Conservation (phyloP, 2,797 vertebrate genomes). For the Fratercula arctica region DNA sequence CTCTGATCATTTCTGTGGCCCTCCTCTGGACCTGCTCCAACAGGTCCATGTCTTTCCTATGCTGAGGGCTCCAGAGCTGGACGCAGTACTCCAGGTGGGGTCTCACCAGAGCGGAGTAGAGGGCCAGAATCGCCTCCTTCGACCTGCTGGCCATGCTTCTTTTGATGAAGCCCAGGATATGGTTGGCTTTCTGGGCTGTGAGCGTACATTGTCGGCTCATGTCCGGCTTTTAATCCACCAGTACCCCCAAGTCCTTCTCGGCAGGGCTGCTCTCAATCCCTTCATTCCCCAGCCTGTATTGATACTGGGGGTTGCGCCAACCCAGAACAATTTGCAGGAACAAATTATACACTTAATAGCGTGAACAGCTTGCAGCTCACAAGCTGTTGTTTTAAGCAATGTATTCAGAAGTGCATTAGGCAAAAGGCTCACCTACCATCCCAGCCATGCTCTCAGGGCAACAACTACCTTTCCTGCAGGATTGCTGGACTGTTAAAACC, state of each 20-base stretch:
- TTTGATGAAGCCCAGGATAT: background rate
- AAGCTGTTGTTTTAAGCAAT: background rate
- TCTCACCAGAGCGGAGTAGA: background rate
- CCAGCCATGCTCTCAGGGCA: background rate
- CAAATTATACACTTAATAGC: background rate
- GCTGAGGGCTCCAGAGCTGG: background rate
- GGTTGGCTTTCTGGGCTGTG: background rate
- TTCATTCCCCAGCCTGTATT: background rate
- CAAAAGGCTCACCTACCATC: background rate
- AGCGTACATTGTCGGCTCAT: background rate
- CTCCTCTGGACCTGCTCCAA: background rate
- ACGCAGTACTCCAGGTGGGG: background rate
- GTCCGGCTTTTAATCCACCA: background rate
- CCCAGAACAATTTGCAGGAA: background rate
- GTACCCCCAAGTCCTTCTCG: background rate
- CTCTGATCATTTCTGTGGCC: background rate
- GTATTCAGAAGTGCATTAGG: background rate
- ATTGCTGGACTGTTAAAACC: background rate
- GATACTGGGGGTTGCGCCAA: background rate
- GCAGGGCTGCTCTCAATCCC: background rate
- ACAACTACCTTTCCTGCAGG: background rate
- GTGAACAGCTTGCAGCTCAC: background rate
- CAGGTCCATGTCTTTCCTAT: background rate
- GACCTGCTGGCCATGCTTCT: background rate
- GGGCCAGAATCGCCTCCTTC: background rate